Evolutionary conservation across 1,140 invertebrate genomes (phyloP).

Genomic region (Eurosta solidaginis): DNA sequence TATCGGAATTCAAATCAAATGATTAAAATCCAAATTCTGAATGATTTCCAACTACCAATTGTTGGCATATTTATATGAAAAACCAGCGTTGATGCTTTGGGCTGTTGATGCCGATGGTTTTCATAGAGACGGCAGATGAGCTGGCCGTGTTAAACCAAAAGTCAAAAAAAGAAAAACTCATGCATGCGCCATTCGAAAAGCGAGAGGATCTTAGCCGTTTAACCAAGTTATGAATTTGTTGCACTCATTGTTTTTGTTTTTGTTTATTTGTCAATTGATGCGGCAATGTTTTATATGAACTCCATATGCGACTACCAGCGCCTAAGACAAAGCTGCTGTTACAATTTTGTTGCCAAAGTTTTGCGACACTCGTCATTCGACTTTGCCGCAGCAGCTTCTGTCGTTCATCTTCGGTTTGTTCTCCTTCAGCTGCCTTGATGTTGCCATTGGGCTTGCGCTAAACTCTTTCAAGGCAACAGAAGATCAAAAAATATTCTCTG

Average conservation of each 20-base stretch:
- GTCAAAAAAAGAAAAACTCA: background rate
- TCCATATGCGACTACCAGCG: background rate
- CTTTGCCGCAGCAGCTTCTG: background rate
- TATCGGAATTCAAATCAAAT: slow-evolving; percentile 11
- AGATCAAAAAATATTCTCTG: background rate
- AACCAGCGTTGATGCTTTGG: background rate
- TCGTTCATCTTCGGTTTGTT: slow-evolving; percentile 18
- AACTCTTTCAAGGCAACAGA: background rate
- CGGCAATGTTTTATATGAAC: background rate
- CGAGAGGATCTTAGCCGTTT: background rate
- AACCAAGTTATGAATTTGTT: background rate
- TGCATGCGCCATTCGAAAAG: slow-evolving; percentile 20
- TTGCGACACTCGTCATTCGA: slow-evolving; percentile 9
- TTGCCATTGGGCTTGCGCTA: background rate
- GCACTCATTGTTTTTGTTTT: slow-evolving; percentile 28
- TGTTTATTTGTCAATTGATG: background rate
- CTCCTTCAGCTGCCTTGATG: background rate
- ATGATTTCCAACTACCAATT: slow-evolving; percentile 33
- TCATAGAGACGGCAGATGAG: background rate
- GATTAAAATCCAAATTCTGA: slow-evolving; percentile 33
- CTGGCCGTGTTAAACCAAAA: background rate
- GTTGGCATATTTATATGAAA: slow-evolving; percentile 34
- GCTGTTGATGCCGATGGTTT: background rate
- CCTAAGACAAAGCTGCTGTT: slow-evolving; percentile 1
- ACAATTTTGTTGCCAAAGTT: background rate